Conservation (phyloP, 1,140 invertebrate species). For the Drosophila lini region DNA sequence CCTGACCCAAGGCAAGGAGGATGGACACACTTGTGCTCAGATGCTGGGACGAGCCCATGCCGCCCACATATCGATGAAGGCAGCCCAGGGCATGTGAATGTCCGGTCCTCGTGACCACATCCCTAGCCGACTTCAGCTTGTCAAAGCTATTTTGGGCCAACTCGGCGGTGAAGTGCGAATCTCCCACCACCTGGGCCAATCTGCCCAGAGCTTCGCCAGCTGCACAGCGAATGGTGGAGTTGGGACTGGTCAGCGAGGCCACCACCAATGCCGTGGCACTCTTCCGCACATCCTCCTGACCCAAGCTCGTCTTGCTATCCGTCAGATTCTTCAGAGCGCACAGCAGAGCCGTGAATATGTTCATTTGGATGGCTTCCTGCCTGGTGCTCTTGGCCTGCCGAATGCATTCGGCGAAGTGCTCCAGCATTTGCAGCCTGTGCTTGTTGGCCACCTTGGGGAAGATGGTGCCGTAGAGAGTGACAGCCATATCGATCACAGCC, state of each 20-base stretch:
- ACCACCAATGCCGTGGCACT: slow-evolving; percentile 92
- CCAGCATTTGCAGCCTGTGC: slow-evolving; percentile 97
- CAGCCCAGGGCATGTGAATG: slow-evolving; percentile 97
- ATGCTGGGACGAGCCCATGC: slow-evolving; percentile 96
- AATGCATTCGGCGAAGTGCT: slow-evolving; percentile 98
- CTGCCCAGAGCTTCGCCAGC: slow-evolving; percentile 95
- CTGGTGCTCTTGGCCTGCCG: slow-evolving; percentile 95
- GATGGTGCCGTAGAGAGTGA: slow-evolving; percentile 96
- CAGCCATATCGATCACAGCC: slow-evolving; percentile 97
- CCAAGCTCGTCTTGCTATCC: slow-evolving; percentile 93
- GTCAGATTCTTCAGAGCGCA: slow-evolving; percentile 95
- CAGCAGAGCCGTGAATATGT: slow-evolving; percentile 97
- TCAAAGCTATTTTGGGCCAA: slow-evolving; percentile 96
- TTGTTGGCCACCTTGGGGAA: slow-evolving; percentile 98
- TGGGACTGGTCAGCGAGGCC: slow-evolving; percentile 92
- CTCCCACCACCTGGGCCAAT: slow-evolving; percentile 94
- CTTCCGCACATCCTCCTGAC: slow-evolving; percentile 95
- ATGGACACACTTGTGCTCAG: slow-evolving; percentile 97
- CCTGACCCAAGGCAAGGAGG: slow-evolving; percentile 96
- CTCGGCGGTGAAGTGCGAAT: slow-evolving; percentile 95
- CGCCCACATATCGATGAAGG: slow-evolving; percentile 95
- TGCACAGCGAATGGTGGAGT: slow-evolving; percentile 94
- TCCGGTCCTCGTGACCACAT: slow-evolving; percentile 95
- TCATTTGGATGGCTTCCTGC: slow-evolving; percentile 98
- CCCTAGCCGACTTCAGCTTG: slow-evolving; percentile 93